Percentiles rank a stretch among this genome's conserved stretches.
phyloP scores from a whole-genome alignment of 2,888 invertebrate genomes.

The Mythimna vitellina region DNA sequence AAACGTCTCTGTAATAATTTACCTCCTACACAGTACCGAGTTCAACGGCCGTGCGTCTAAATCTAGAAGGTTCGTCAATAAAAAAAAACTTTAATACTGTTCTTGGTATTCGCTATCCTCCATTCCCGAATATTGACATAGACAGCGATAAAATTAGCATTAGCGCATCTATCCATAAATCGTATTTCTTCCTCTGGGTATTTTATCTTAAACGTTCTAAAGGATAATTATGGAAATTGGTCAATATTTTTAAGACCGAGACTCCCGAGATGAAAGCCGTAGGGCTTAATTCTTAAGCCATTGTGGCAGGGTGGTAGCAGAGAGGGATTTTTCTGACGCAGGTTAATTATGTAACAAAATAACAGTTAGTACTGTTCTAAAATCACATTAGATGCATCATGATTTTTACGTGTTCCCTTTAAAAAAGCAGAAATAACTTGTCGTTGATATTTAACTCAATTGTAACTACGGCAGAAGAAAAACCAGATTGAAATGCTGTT shows the following conservation, averaged over 20 bases:
- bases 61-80: constrained; percentile 30
- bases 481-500: no score
- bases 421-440: no score
- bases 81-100: constrained; percentile 29
- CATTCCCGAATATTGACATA: constrained; percentile 34
- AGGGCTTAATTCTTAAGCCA: no score
- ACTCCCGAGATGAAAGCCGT: no score
- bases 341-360: no score
- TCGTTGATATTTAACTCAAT: no score
- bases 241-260: neutral
- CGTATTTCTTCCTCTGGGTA: constrained; percentile 3
- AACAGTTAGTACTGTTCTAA: no score
- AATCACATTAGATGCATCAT: no score
- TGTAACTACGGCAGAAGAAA: no score
- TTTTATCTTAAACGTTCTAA: constrained; percentile 17
- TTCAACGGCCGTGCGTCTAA: constrained; percentile 46
- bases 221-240: neutral
- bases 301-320: no score
- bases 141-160: constrained; percentile 41
- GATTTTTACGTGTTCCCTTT: no score
- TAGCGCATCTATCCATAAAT: constrained; percentile 14
- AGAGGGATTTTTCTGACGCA: no score
- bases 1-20: constrained; percentile 44
- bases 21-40: constrained; percentile 37
- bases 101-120: constrained; percentile 37